Conservation (phyloP, 1,140 invertebrate genomes). For the Caerostris darwini region DNA sequence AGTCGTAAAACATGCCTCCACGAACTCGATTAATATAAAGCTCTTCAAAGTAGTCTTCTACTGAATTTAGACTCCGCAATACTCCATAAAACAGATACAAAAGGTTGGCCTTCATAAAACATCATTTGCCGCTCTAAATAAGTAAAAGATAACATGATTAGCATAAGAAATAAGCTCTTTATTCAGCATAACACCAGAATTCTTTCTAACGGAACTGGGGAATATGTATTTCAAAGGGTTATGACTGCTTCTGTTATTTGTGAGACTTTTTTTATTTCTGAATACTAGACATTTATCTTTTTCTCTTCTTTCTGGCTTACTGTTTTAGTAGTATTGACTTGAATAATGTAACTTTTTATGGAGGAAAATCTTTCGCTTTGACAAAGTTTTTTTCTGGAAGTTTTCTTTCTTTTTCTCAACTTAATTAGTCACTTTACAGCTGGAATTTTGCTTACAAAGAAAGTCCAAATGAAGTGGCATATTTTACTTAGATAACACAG, state of each 20-base stretch:
- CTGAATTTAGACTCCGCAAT: too few species aligned
- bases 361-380: neutral
- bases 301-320: neutral
- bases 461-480: neutral
- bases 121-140: neutral
- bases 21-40: neutral
- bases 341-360: neutral
- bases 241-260: neutral
- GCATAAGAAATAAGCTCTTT: neutral
- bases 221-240: neutral
- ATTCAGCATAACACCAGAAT: neutral
- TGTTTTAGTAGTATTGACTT: neutral
- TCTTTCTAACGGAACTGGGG: neutral
- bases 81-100: too few species aligned
- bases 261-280: neutral
- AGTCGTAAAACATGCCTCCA: neutral
- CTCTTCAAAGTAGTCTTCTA: neutral
- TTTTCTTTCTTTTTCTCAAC: neutral
- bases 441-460: neutral
- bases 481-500: neutral
- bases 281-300: neutral
- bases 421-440: neutral
- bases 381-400: neutral
- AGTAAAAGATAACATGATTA: neutral
- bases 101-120: too few species aligned